These are phyloP conservation scores for Tringa solitaria DNA, from an alignment of 2,113 vertebrate species.

Conservation along the genomic window DNA sequence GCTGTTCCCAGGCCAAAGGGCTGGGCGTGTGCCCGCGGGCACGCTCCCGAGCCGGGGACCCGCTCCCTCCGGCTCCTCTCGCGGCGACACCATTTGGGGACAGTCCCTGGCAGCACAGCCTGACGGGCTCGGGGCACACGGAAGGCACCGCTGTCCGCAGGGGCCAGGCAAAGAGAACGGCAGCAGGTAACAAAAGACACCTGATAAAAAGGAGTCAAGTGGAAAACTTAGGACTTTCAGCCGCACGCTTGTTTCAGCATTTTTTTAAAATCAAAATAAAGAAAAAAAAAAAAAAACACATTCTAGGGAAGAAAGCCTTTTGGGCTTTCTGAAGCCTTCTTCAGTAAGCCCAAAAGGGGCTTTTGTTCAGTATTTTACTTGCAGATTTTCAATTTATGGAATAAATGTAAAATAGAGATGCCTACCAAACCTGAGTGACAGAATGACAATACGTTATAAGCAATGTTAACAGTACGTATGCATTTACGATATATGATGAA, in stretches of 20 bases:
- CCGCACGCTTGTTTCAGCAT: rapidly evolving
- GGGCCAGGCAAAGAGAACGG: rapidly evolving
- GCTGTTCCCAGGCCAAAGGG: conserved; percentile 17
- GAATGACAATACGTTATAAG: conserved; percentile 20
- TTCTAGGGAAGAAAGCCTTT: not conserved
- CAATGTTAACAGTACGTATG: conserved; percentile 20
- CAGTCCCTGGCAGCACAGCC: too few relatives aligned
- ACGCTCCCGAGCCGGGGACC: not conserved
- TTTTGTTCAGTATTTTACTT: not conserved
- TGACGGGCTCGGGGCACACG: rapidly evolving
- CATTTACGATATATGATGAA: conserved; percentile 28
- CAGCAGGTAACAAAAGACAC: not conserved
- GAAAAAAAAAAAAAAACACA: too few relatives aligned
- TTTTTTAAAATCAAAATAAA: not conserved
- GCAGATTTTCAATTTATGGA: not conserved
- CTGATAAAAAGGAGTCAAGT: not conserved
- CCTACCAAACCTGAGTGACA: conserved; percentile 30
- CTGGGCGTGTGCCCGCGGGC: not conserved
- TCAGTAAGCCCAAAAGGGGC: too few relatives aligned
- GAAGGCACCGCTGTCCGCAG: not conserved
- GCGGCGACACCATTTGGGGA: not conserved
- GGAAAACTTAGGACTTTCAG: not conserved
- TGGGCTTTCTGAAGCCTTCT: too few relatives aligned
- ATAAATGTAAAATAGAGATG: not conserved
- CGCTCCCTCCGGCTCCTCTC: not conserved